Evolutionary conservation across 2,113 vertebrate species (phyloP), one percentile per base, ranked within the genome.

Genomic region (Takifugu flavidus): DNA sequence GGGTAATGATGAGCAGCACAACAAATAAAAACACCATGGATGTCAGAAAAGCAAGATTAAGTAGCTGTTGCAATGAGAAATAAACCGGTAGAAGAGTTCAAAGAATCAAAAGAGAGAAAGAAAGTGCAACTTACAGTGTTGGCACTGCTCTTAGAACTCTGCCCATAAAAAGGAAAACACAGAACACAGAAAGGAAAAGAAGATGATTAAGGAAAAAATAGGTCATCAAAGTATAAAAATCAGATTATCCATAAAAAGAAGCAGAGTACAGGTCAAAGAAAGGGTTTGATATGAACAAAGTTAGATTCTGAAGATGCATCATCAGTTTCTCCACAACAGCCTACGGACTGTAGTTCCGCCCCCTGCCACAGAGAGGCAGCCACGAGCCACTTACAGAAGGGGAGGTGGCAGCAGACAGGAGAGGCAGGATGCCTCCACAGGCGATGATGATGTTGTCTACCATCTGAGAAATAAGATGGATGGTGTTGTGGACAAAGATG

Each of bases 391-490:
- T 98, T 94, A 99, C 97, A 82, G 96, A 96, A 74, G 97, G 97
- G 27, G 97, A 99, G 59, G 97, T 99, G 79, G 97, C 97, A 3
- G 97, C 97, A 20, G 97, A 98, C 59, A 99, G 91, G 81, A 99
- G 88, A 54, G 97, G 97, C 67, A 99, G 90, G 87, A 99, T 99
- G 85, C 97, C 97, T 90, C 97, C 97, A 70, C 97, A 99, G 80
- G 97, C 97, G 59, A 99, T 99, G 88, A 99, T 98, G 88, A 99
- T 98, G 90, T 99, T 99, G 92, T 99, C 97, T 80, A 99, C 96
- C 97, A 99, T 99, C 91, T 99, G 97, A 84, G 97, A 99, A 87
- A 99, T 98, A 82, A 99, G 96, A 91, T 99, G 97, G 87, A 99
- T 99, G 57, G 97, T 99, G 90, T 99, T 99, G 91, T 99, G 97